Conservation (phyloP, 2,888 invertebrate species). For the Tetanocera ferruginea region DNA sequence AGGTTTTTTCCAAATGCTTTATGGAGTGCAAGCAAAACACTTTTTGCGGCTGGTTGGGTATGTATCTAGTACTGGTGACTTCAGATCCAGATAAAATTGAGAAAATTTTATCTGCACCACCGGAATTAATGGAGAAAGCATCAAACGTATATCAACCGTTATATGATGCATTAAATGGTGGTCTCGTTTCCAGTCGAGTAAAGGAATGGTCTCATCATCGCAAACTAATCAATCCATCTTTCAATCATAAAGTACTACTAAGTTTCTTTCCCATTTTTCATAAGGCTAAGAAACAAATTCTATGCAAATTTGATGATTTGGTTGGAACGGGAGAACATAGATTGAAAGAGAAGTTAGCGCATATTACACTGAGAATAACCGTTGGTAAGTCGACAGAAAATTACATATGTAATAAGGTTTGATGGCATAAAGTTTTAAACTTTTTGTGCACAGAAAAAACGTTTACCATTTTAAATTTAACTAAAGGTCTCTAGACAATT, state of each 20-base stretch:
- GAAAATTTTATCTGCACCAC: slow-evolving; percentile 47
- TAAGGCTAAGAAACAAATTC: slow-evolving; percentile 40
- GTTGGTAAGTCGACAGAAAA: slow-evolving; percentile 41
- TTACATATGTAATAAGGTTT: too few relatives aligned
- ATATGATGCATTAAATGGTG: slow-evolving; percentile 34
- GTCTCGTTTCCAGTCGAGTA: slow-evolving; percentile 42
- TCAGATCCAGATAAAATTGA: slow-evolving; percentile 48
- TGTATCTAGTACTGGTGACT: slow-evolving; percentile 44
- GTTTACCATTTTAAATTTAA: too few relatives aligned
- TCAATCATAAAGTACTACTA: slow-evolving; percentile 42
- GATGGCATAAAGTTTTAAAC: too few relatives aligned
- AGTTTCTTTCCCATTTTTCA: slow-evolving; percentile 46
- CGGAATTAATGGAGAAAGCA: slow-evolving; percentile 48
- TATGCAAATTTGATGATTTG: slow-evolving; percentile 37
- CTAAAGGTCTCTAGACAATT: too few relatives aligned
- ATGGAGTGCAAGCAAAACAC: slow-evolving; percentile 21
- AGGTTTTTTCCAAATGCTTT: slow-evolving; percentile 26
- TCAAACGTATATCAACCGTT: slow-evolving; percentile 32
- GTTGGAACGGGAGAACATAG: slow-evolving; percentile 34
- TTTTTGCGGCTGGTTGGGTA: slow-evolving; percentile 47
- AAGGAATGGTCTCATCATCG: slow-evolving; percentile 44
- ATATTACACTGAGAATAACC: slow-evolving; percentile 36
- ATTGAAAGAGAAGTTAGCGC: slow-evolving; percentile 34
- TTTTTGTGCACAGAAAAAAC: too few relatives aligned
- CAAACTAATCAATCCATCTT: slow-evolving; percentile 47